Evolutionary conservation across 2,888 invertebrate genomes (phyloP), one percentile per base, ranked within the genome.

Genomic region (Blastobasis lacticolella): DNA sequence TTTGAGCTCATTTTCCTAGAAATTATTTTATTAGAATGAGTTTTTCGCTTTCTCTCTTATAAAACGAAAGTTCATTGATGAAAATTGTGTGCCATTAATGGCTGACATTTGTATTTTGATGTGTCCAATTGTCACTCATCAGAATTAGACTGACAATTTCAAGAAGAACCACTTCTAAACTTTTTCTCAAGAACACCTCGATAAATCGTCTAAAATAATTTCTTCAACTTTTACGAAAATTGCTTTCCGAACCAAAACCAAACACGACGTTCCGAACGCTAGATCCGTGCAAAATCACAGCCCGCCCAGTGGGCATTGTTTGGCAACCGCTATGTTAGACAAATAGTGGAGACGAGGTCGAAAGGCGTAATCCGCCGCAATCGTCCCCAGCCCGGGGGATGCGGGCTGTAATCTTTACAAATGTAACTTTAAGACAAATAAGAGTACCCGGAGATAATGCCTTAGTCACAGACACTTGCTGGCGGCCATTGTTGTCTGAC

Each of bases 381-480:
- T 46, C 38, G 46, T 46, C 37, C 46, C 46, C 7, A 46, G 38
- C 37, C 46, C 38, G n/a, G 38, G 45, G 38, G 46, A 46, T 46
- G 46, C 46, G 46, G 46, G 46, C 38, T 37, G 46, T 46, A 46
- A 46, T 46, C 46, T 46, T 46, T 38, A 46, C 46, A 46, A 46
- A 46, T 46, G 38, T 46, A 46, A 46, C 46, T 46, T 46, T 37
- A 46, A 38, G 46, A 38, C 38, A 46, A 46, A 45, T 45, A 45
- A 45, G 45, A 45, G 45, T 45, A 8, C 45, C 8, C 8, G 8
- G 10, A 44, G n/a, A 44, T 43, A 9, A 45, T 45, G 36, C 45
- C 9, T 23, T 23, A 37, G 8, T 36, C 7, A 36, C 45, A 45
- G 45, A 7, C 9, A 42, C n/a, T 5, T 10, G 42, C 6, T 10